Evolutionary conservation across 2,888 invertebrate genomes (phyloP), one percentile per base, ranked within the genome.

Genomic region (Acleris holmiana): DNA sequence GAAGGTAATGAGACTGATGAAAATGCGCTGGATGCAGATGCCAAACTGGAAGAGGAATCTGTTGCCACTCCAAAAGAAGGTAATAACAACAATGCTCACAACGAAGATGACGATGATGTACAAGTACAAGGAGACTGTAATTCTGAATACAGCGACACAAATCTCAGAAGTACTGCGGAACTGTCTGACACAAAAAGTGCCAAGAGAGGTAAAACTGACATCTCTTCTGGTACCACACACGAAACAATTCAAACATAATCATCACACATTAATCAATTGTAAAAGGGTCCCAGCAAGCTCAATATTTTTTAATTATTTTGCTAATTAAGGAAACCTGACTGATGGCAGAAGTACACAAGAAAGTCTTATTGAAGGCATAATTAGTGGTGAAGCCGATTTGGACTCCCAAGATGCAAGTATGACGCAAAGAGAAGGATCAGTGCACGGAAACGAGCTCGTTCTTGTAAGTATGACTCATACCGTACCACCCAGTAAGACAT

Each of bases 91-190:
- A 77, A 76, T 78, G 79, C 80, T 72, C 78, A 80, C 75, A 93
- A 89, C 69, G 90, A 93, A 78, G 94, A 94, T 65, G 93, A 94
- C 69, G 94, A 93, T 69, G 94, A 94, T 73, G 93, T 93, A 63
- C 82, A 93, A 80, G 83, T 92, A 77, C 92, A 91, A 84, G 85
- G 93, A 79, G 88, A 89, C 69, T 79, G 80, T 73, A 79, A 85
- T 70, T 84, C 87, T 66, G 92, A 92, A 79, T 86, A 89, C 75
- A 86, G 84, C 73, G 87, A 89, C 71, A 79, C 82, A 60, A 83
- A 84, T 76, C 82, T 85, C 73, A 85, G 84, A 78, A 85, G 85
- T 73, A 85, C 86, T 65, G 82, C 85, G 70, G 89, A 87, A 74
- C 75, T 84, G 69, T 80, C 83, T 76, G 82, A 85, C 73, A 84